Percentiles rank a stretch among this genome's conserved stretches.
phyloP scores from a whole-genome alignment of 30 jellyfish, hydroid and myxozoan genomes.

The Pelagia noctiluca region DNA sequence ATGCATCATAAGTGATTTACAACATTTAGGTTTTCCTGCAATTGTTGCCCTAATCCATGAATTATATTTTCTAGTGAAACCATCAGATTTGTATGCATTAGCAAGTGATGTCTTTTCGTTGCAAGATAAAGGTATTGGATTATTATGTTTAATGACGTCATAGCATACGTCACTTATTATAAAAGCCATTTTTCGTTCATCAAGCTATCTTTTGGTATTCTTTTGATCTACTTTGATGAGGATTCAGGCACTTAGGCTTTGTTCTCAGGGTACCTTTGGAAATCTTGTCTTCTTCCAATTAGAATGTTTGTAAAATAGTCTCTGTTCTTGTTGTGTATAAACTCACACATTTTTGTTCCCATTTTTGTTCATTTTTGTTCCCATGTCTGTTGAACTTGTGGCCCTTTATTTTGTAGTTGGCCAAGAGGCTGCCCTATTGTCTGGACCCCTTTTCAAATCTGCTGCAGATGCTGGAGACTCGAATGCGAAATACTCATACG shows the following conservation, averaged over 20 bases:
- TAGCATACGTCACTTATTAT: too few relatives aligned
- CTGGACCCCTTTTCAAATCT: constrained; percentile 81
- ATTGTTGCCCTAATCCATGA: neutral
- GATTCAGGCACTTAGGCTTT: too few relatives aligned
- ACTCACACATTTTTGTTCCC: too few relatives aligned
- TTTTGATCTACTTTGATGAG: too few relatives aligned
- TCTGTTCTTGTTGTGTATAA: too few relatives aligned
- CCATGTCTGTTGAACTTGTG: neutral
- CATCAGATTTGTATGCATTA: constrained; percentile 68
- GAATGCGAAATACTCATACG: constrained; percentile 90
- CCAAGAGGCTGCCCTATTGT: constrained; percentile 74
- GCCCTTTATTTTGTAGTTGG: constrained; percentile 64
- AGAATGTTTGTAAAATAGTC: too few relatives aligned
- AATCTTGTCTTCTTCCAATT: too few relatives aligned
- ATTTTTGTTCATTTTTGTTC: neutral
- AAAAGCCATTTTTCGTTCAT: too few relatives aligned
- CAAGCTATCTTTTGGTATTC: too few relatives aligned
- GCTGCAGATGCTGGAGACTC: constrained; percentile 87
- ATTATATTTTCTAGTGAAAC: constrained; percentile 42
- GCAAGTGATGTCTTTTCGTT: constrained; percentile 75
- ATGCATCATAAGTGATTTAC: neutral
- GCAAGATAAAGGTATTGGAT: constrained; percentile 72
- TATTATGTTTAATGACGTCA: too few relatives aligned
- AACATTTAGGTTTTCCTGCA: neutral
- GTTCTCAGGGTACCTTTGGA: too few relatives aligned